phyloP scores from a whole-genome alignment of 2,113 vertebrate genomes.

The Lophochroa leadbeateri region DNA sequence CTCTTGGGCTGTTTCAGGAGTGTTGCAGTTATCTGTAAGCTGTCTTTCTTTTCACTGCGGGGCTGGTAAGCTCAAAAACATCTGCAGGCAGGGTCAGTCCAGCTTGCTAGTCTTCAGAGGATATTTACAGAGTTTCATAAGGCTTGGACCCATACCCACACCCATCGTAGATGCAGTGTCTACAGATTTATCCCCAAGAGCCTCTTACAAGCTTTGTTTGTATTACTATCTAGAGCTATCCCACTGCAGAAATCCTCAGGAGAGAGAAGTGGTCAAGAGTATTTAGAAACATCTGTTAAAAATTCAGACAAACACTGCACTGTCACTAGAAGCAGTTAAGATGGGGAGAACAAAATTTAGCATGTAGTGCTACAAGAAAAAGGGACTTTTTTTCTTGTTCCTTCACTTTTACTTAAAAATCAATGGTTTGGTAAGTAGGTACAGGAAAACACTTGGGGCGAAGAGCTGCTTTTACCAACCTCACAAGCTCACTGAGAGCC shows the following conservation, averaged over 20 bases:
- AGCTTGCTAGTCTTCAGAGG: constrained; percentile 54
- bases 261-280: constrained; percentile 63
- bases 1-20: not conserved
- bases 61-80: constrained; percentile 64
- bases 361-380: not conserved
- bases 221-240: constrained; percentile 63
- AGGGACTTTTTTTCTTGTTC: not conserved
- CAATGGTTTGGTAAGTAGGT: not conserved
- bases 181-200: constrained; percentile 58
- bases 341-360: not conserved
- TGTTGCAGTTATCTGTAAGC: constrained; percentile 26
- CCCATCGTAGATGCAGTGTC: constrained; percentile 53
- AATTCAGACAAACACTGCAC: constrained; percentile 54
- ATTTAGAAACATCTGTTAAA: constrained; percentile 68
- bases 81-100: constrained; percentile 63
- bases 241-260: constrained; percentile 64
- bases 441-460: not conserved
- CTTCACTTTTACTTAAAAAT: constrained; percentile 13
- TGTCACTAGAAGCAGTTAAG: constrained; percentile 43
- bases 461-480: not conserved
- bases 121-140: constrained; percentile 67
- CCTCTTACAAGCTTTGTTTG: constrained; percentile 48
- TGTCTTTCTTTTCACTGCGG: not conserved
- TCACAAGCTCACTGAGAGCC: constrained; percentile 3
- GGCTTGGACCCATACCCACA: constrained; percentile 68